A percentile compares a stretch with the other conserved stretches of the same genome.
These are phyloP conservation scores for Leucania comma DNA, from an alignment of 2,888 invertebrate genomes.

Conservation along the genomic window DNA sequence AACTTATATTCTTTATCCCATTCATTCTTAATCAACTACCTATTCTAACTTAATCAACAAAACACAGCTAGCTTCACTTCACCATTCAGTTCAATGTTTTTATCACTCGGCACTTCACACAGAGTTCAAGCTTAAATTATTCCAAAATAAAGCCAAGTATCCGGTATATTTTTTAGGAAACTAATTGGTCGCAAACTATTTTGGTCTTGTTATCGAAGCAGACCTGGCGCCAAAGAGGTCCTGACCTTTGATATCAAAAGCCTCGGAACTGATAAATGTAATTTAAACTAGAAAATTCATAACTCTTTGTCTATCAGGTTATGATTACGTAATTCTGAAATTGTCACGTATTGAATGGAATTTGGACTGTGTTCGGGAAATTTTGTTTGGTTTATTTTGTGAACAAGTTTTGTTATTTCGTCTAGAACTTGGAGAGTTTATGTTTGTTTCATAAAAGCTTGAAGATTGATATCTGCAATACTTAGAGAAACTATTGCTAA, in stretches of 20 bases:
- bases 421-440: neutral
- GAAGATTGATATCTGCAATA: neutral
- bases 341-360: slow-evolving; percentile 27
- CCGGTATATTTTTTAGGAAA: slow-evolving; percentile 64
- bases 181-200: slow-evolving; percentile 66
- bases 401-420: neutral
- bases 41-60: slow-evolving; percentile 35
- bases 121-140: slow-evolving; percentile 50
- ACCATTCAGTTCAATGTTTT: slow-evolving; percentile 41
- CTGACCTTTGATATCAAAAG: slow-evolving; percentile 68
- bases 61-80: neutral
- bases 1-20: slow-evolving; percentile 7
- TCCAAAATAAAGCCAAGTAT: slow-evolving; percentile 61
- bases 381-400: neutral
- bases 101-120: slow-evolving; percentile 28
- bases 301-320: slow-evolving; percentile 58
- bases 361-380: neutral
- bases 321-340: slow-evolving; percentile 57
- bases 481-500: too few species aligned
- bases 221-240: slow-evolving; percentile 75
- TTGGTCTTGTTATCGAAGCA: slow-evolving; percentile 64
- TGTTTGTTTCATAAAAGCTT: neutral
- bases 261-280: slow-evolving; percentile 67
- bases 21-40: slow-evolving; percentile 28
- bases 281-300: slow-evolving; percentile 64